Evolutionary conservation across 2,888 invertebrate genomes (phyloP).

Genomic region (Apomyelois bistriatella): DNA sequence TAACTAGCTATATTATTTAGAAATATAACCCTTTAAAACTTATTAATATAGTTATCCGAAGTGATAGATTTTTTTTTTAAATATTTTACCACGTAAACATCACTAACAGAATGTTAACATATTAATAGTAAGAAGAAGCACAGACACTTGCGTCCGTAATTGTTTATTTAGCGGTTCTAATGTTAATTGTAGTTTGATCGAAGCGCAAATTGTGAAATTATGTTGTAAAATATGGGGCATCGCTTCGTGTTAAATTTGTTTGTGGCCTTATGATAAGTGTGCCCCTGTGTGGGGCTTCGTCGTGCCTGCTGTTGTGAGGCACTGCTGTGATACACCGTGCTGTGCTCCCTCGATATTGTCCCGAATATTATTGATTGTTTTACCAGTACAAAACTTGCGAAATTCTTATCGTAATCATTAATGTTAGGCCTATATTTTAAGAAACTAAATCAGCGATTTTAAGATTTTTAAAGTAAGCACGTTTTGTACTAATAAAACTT

Average conservation of each 20-base stretch:
- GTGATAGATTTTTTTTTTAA: too few species aligned
- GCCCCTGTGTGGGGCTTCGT: conserved; percentile 56
- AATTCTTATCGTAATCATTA: conserved; percentile 34
- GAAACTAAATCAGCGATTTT: conserved; percentile 40
- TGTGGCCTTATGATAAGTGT: conserved; percentile 75
- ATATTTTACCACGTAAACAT: conserved; percentile 1
- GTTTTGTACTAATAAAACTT: conserved; percentile 50
- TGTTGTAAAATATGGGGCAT: conserved; percentile 47
- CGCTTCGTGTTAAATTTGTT: conserved; percentile 70
- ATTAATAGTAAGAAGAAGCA: conserved; percentile 42
- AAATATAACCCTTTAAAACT: not conserved
- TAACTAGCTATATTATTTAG: conserved; percentile 40
- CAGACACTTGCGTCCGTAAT: conserved; percentile 57
- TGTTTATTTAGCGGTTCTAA: conserved; percentile 39
- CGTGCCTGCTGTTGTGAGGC: conserved; percentile 45
- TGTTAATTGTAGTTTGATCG: conserved; percentile 35
- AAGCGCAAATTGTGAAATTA: conserved; percentile 57
- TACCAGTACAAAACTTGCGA: conserved; percentile 36
- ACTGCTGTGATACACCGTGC: conserved; percentile 76
- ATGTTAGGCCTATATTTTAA: conserved; percentile 59
- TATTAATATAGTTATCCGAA: not conserved
- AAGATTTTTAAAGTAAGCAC: conserved; percentile 28
- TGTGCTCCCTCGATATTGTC: conserved; percentile 57
- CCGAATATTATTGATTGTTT: conserved; percentile 45
- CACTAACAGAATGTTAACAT: conserved; percentile 3